These are phyloP conservation scores for Apistogramma diplotaenia DNA, from an alignment of 2,113 vertebrate species.

Conservation along the genomic window DNA sequence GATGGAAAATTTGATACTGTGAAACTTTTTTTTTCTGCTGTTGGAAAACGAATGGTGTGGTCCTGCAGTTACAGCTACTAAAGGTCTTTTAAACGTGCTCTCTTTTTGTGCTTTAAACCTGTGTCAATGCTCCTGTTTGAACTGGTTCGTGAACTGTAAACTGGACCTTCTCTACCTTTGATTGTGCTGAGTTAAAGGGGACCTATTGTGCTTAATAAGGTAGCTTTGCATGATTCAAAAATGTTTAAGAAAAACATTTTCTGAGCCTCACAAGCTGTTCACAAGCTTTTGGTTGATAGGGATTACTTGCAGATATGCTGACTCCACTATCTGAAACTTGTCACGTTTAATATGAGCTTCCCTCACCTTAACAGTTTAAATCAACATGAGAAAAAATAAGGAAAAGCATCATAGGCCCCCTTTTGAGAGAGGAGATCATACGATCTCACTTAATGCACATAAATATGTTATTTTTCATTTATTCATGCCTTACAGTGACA, in stretches of 20 bases:
- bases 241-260: too few relatives aligned
- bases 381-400: not conserved
- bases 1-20: conserved; percentile 55
- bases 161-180: not conserved
- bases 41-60: not conserved
- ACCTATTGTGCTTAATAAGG: not conserved
- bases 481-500: too few relatives aligned
- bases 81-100: too few relatives aligned
- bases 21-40: conserved; percentile 23
- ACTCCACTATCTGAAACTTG: not conserved
- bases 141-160: not conserved
- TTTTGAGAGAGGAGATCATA: too few relatives aligned
- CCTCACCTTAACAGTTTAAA: not conserved
- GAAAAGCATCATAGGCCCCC: too few relatives aligned
- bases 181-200: not conserved
- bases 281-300: rapidly evolving
- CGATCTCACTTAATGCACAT: too few relatives aligned
- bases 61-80: not conserved
- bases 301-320: not conserved
- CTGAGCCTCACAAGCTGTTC: not conserved
- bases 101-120: not conserved
- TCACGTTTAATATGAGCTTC: not conserved
- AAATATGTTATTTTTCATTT: too few relatives aligned
- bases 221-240: not conserved
- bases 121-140: not conserved